Base-by-base conservation (phyloP, 2,888 invertebrate species). In the Camptogramma bilineatum region DNA sequence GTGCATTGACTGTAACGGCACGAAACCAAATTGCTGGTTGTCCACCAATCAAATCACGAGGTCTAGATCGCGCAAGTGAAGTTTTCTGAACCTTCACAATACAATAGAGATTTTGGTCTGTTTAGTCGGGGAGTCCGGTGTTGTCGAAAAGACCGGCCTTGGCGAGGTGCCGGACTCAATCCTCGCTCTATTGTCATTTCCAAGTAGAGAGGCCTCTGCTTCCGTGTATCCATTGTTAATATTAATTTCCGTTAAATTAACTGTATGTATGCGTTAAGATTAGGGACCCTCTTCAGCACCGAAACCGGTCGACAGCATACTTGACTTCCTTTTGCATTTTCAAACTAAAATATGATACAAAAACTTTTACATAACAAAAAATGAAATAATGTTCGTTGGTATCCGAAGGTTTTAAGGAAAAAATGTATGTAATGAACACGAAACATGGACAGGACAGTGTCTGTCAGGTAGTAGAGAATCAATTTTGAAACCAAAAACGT, bases 181-280 rank as follows among this genome's bases (percentile, higher is more conserved):
- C 90, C 89, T 88, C 91, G 90, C 90, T 78, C 71, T 83, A 80
- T 80, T 80, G 84, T 83, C 82, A 76, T 77, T 84, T 82, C 74
- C 75, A 75, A 71, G 91, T 91, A 90, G 90, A 91, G 90, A 47
- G 90, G 92, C 84, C 86, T 89, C 91, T 92, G 91, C 92, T 91
- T 93, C 68, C 91, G 92, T 92, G 88, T 91, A 92, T 91, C 85
- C 82, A 77, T 91, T 91, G 92, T 92, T 93, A 88, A 93, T 90
- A 82, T 93, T 92, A 91, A 90, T 86, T 83, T 88, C 84, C 75
- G 85, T 92, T 90, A 92, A 92, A 84, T 91, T 92, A 92, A 93
- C 92, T 89, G 90, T 91, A 92, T 93, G 92, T 93, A 93, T 93
- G 92, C 92, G 92, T 91, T 86, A 92, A 92, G 92, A 92, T 93